Evolutionary conservation across 2,797 vertebrate species (phyloP).

Genomic region (Myotis findleyi): DNA sequence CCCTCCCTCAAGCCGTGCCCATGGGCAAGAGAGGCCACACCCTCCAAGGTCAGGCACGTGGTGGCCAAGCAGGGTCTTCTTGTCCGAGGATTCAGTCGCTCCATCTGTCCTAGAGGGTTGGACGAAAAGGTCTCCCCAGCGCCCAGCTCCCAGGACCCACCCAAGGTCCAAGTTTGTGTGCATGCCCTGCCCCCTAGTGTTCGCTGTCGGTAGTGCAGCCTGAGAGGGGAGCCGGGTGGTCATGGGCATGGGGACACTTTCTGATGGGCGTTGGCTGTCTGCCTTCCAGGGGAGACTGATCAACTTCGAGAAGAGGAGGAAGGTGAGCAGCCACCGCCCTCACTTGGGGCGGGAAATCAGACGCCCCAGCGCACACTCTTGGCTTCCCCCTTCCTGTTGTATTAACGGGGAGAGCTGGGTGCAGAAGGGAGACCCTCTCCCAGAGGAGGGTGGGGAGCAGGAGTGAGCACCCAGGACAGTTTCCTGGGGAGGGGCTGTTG

Average conservation of each 20-base stretch:
- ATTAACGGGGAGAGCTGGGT: not conserved
- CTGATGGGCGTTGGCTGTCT: not conserved
- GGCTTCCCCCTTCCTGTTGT: too few relatives aligned
- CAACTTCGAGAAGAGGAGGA: conserved; percentile 91
- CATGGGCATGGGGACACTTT: accelerated
- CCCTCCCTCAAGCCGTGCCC: accelerated
- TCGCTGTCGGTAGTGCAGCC: not conserved
- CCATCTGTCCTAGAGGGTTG: not conserved
- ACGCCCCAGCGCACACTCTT: accelerated
- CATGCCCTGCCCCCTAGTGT: not conserved
- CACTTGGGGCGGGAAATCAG: accelerated
- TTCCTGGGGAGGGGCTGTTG: not conserved
- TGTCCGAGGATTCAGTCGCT: accelerated
- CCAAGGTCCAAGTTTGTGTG: not conserved
- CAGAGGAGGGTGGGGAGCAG: accelerated
- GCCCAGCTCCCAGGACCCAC: not conserved
- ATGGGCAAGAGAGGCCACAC: accelerated
- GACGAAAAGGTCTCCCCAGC: not conserved
- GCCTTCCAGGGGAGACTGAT: conserved; percentile 88
- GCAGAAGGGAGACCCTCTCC: not conserved
- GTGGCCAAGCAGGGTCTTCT: not conserved
- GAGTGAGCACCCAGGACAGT: not conserved
- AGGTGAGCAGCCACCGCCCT: conserved; percentile 83
- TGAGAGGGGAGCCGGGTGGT: accelerated
- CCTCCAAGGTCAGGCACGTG: not conserved